phyloP scores from a whole-genome alignment of 2,797 vertebrate species.

The Scomberomorus guttatus region DNA sequence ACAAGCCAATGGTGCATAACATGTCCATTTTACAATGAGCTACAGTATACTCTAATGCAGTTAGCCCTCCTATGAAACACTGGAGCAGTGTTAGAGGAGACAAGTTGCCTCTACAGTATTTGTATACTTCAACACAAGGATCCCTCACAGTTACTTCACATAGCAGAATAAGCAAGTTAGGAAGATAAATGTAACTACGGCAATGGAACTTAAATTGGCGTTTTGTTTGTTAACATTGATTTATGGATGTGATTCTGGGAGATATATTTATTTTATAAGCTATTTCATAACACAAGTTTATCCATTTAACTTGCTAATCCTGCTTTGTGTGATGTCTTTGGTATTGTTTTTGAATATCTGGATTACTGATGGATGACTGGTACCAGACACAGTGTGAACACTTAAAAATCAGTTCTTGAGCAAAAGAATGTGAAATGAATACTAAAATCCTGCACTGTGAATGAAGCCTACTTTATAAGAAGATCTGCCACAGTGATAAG shows the following conservation, averaged over 20 bases:
- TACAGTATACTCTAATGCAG: neutral
- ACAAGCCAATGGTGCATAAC: neutral
- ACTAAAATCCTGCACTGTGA: neutral
- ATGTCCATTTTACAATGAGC: too few species aligned
- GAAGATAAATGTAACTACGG: neutral
- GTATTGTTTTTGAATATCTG: neutral
- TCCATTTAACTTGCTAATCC: neutral
- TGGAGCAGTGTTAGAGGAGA: neutral
- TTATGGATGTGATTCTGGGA: neutral
- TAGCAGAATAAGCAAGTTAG: neutral
- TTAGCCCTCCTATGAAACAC: neutral
- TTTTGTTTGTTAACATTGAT: neutral
- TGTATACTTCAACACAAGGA: neutral
- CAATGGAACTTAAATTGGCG: neutral
- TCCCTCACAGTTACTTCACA: neutral
- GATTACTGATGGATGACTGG: neutral
- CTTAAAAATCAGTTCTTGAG: neutral
- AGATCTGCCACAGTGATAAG: neutral
- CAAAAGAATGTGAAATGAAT: neutral
- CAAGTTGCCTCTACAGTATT: neutral
- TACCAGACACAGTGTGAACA: neutral
- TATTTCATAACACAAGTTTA: neutral
- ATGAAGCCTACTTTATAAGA: neutral
- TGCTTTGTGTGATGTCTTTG: neutral
- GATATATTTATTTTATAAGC: neutral